phyloP scores from a whole-genome alignment of 2,888 invertebrate genomes.

The Trichopria drosophilae region DNA sequence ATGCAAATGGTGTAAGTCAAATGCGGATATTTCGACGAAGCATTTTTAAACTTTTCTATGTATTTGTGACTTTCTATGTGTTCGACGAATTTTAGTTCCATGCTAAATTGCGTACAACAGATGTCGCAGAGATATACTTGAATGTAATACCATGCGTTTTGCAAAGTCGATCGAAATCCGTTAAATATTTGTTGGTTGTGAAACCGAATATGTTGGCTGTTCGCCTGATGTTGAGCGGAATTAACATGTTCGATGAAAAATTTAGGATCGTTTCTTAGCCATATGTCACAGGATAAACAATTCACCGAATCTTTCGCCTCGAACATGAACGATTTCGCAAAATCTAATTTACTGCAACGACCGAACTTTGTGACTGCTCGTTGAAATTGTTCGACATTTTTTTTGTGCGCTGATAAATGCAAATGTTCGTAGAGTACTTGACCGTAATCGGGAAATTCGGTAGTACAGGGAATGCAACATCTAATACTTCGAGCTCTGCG shows the following conservation, averaged over 20 bases:
- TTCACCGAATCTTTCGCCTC: conserved; percentile 8
- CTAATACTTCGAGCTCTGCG: too few species aligned
- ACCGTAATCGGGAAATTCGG: conserved; percentile 28
- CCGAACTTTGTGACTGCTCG: too few species aligned
- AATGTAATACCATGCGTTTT: conserved; percentile 36
- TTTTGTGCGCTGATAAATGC: conserved; percentile 35
- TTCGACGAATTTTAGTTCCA: conserved; percentile 35
- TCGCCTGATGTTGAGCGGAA: conserved; percentile 11
- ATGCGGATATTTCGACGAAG: conserved; percentile 6
- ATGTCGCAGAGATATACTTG: conserved; percentile 35
- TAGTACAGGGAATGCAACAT: conserved; percentile 42
- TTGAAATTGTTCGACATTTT: conserved; percentile 35
- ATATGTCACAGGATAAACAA: conserved; percentile 25
- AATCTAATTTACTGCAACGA: conserved; percentile 14
- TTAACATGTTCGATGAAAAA: conserved; percentile 17
- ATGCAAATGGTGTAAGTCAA: conserved; percentile 38
- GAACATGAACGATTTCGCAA: conserved; percentile 15
- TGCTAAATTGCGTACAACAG: conserved; percentile 27
- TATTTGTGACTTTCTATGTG: conserved; percentile 34
- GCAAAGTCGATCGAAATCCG: conserved; percentile 10
- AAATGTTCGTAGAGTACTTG: conserved; percentile 41
- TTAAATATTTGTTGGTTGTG: conserved; percentile 1
- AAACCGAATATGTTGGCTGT: too few species aligned
- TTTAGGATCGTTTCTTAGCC: conserved; percentile 16
- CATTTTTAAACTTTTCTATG: background rate